Evolutionary conservation across 2,797 vertebrate genomes (phyloP).

Genomic region (Cyprinella venusta): DNA sequence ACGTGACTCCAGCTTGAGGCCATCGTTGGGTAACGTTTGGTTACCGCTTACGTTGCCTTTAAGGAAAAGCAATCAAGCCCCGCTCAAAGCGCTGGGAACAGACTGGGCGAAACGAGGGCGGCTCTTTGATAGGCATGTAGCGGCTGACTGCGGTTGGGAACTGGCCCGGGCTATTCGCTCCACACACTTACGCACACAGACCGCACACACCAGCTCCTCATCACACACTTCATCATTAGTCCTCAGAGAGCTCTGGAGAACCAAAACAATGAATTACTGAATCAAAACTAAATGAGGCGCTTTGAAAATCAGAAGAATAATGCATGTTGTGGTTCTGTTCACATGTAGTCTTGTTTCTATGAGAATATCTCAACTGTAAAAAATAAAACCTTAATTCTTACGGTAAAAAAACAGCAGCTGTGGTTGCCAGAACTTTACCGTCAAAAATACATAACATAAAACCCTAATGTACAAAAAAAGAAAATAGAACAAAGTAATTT

Average conservation of each 20-base stretch:
- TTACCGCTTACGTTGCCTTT: conserved; percentile 62
- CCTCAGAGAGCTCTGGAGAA: conserved; percentile 11
- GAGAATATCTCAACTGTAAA: neutral
- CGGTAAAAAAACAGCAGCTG: too few species aligned
- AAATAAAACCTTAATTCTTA: too few species aligned
- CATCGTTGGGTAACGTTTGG: conserved; percentile 62
- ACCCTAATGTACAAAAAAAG: too few species aligned
- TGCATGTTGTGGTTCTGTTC: neutral
- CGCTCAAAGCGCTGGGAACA: conserved; percentile 53
- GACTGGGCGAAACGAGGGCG: conserved; percentile 59
- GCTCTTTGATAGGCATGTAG: conserved; percentile 58
- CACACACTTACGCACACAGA: conserved; percentile 37
- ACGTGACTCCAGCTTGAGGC: conserved; percentile 58
- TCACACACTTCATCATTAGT: conserved; percentile 16
- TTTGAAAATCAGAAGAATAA: conserved; percentile 1
- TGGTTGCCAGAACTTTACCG: too few species aligned
- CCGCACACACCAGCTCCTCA: conserved; percentile 24
- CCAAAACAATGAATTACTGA: conserved; percentile 27
- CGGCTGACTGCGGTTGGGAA: conserved; percentile 30
- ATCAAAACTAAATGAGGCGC: conserved; percentile 16
- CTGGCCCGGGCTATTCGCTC: conserved; percentile 24
- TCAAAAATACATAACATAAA: too few species aligned
- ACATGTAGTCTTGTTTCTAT: conserved; percentile 2
- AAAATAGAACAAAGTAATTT: too few species aligned
- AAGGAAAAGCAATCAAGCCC: conserved; percentile 72